Evolutionary conservation across 23 tunicate species (phyloP).

Genomic region (Halocynthia roretzi): DNA sequence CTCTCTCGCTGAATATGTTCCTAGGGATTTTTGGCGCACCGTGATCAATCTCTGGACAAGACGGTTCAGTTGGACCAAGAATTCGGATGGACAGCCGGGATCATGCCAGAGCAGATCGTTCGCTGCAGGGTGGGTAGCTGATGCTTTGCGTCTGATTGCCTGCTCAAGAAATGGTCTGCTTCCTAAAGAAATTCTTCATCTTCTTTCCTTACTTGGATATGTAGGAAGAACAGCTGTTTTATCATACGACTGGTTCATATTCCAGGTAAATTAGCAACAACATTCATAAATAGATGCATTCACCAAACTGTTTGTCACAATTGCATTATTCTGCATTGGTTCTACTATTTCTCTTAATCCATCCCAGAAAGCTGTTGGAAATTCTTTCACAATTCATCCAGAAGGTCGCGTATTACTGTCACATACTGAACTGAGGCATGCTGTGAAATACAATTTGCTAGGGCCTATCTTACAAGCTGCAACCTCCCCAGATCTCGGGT

Average conservation of each 20-base stretch:
- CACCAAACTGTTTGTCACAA: no score
- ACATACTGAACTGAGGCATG: constrained; percentile 35
- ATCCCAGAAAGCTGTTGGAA: constrained; percentile 44
- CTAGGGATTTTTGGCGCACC: constrained; percentile 65
- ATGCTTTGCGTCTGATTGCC: constrained; percentile 60
- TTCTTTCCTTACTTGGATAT: constrained; percentile 50
- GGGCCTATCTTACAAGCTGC: constrained; percentile 29
- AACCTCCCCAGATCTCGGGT: constrained; percentile 7
- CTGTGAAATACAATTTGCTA: constrained; percentile 35
- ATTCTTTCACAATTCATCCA: constrained; percentile 27
- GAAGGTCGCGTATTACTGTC: constrained; percentile 44
- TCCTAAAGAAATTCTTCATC: constrained; percentile 50
- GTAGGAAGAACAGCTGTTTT: constrained; percentile 57
- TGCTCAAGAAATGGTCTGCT: constrained; percentile 38
- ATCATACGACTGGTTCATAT: constrained; percentile 67
- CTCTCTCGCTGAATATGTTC: no score
- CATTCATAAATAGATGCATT: no score
- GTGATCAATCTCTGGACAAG: constrained; percentile 57
- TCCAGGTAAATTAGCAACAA: constrained; percentile 32
- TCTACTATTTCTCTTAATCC: no score
- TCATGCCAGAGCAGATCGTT: constrained; percentile 30
- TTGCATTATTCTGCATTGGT: no score
- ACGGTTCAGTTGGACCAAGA: constrained; percentile 68
- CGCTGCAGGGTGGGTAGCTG: constrained; percentile 70
- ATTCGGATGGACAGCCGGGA: constrained; percentile 82